phyloP scores from a whole-genome alignment of 2,888 invertebrate genomes.

The Lithophane leautieri region DNA sequence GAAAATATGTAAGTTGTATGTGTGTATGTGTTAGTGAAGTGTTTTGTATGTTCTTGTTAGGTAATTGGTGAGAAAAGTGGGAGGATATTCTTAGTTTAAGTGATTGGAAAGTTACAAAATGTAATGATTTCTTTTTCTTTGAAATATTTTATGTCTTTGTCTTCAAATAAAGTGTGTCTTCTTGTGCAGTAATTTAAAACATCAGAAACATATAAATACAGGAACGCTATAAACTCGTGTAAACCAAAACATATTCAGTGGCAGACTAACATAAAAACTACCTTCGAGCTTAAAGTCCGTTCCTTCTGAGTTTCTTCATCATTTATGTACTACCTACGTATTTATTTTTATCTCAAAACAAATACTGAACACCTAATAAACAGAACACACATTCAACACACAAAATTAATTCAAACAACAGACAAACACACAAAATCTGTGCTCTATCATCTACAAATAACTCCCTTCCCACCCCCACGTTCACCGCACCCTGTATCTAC shows the following conservation, averaged over 20 bases:
- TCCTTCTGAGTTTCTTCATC: too few species aligned
- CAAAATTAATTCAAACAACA: constrained; percentile 56
- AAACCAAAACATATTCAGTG: too few species aligned
- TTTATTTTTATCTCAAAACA: background rate
- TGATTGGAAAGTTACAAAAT: background rate
- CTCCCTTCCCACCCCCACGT: constrained; percentile 55
- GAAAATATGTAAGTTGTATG: constrained; percentile 6
- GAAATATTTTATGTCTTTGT: background rate
- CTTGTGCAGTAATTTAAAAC: background rate
- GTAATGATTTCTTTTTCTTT: background rate
- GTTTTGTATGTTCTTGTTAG: constrained; percentile 12
- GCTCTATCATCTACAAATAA: constrained; percentile 80
- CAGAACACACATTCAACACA: constrained; percentile 30
- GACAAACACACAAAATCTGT: constrained; percentile 76
- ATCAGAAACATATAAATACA: background rate
- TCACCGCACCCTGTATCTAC: constrained; percentile 43
- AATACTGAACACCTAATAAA: constrained; percentile 11
- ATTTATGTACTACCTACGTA: too few species aligned
- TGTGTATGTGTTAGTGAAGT: constrained; percentile 3
- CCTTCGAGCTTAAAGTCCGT: too few species aligned
- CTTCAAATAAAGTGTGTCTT: background rate
- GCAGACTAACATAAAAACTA: too few species aligned
- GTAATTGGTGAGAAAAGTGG: background rate
- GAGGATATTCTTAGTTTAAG: background rate
- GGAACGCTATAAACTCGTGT: background rate